Conservation (phyloP, 2,113 vertebrate species). For the Peromyscus californicus region DNA sequence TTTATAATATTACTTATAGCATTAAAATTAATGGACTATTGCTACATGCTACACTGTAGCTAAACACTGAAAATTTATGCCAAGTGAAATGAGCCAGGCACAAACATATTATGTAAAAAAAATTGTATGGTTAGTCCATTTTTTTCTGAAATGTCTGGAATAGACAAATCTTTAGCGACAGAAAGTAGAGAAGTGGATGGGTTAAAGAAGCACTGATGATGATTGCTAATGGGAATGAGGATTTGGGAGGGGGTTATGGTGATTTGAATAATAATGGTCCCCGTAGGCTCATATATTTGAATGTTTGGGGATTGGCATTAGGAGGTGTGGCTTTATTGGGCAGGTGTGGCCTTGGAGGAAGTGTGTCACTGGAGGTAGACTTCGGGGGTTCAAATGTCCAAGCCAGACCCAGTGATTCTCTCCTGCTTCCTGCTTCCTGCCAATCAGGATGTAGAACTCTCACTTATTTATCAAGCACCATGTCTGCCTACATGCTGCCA, state of each 20-base stretch:
- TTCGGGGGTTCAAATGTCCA: neutral
- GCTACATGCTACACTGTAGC: neutral
- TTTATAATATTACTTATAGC: neutral
- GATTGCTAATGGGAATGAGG: neutral
- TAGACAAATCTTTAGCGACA: neutral
- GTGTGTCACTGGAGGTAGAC: neutral
- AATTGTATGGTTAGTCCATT: neutral
- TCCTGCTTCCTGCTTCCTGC: neutral
- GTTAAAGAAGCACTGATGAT: neutral
- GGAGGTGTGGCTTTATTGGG: neutral
- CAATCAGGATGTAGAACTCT: neutral
- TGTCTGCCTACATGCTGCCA: neutral
- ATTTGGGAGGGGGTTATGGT: neutral
- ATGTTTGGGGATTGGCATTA: neutral
- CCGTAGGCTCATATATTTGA: neutral
- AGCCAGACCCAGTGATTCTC: neutral
- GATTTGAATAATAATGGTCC: neutral
- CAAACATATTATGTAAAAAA: neutral
- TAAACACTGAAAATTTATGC: neutral
- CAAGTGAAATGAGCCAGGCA: constrained; percentile 6
- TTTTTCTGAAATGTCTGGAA: neutral
- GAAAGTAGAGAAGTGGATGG: neutral
- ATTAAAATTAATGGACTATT: constrained; percentile 13
- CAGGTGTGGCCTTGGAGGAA: neutral
- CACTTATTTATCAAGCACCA: neutral